Base-by-base conservation (phyloP, 2,888 invertebrate genomes). In the Eutolmus rufibarbis region DNA sequence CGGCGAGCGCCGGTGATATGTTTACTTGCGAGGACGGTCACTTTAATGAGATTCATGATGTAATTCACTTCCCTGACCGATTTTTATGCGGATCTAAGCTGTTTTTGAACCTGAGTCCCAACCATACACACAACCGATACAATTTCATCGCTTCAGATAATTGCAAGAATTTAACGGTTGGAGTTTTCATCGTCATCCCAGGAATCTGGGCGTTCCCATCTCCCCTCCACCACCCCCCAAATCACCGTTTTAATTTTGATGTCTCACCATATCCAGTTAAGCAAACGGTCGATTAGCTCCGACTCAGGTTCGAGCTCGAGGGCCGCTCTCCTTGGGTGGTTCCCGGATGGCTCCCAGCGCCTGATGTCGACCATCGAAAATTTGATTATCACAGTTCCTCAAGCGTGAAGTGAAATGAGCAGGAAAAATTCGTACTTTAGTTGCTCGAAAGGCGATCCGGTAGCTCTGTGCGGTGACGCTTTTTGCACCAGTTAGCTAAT, bases 161-260 rank as follows among this genome's bases (percentile, higher is more conserved):
- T 57, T 57, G 57, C 56, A 31, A 57, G 74, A 85, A 87, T 87
- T 86, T 87, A 74, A 87, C 87, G 87, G 87, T 74, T 51, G 86
- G 79, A 57, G 81, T 40, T 74, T 46, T 40, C 23, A 8, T 23
- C 37, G n/a, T 74, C 23, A 84, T 74, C 74, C 51, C 66, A 66
- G 74, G 43, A 74, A 74, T 74, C 74, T 74, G 19, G 23, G 74
- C 74, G 37, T 84, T 37, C 31, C 28, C 14, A 31, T 7, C 31
- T 37, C 31, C 28, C 14, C 51, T 7, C 31, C 51, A n/a, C 19
- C 1, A 0, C 34, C 34, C 8, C 9, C 37, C 0, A n/a, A 23
- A 34, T 0, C 19, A 8, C 8, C 78, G 12, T 78, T 28, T 74
- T 34, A 74, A 51, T 51, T 51, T 51, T 51, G 51, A 51, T n/a